Base-by-base conservation (phyloP, 2,888 invertebrate genomes). In the Lordiphosa fenestrarum region DNA sequence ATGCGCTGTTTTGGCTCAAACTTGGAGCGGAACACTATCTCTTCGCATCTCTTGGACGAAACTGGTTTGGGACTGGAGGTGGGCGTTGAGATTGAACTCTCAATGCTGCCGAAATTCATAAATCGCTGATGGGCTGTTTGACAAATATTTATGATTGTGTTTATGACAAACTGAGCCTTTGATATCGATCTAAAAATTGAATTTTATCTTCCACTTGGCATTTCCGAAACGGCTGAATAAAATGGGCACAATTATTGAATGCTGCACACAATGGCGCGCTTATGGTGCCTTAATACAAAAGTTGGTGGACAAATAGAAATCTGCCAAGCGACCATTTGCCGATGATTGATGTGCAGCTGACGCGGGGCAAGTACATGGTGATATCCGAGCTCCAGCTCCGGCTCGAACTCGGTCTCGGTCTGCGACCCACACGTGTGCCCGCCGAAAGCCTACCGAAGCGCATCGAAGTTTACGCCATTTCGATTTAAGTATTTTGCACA, bases 101-200 rank as follows among this genome's bases (percentile, higher is more conserved):
- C 39, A 39, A 39, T 39, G 15, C 37, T 15, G 61, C 58, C 59
- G 33, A 69, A 58, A 61, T 66, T 40, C 42, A 51, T 46, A 66
- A 65, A 54, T 67, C 54, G 54, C 47, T 66, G 52, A 62, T 63
- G 53, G 53, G 57, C 53, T 53, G 55, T 52, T 64, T 46, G 30
- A 19, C 42, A 42, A 42, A 42, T 42, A 49, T 69, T 19, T 67
- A 68, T 66, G 71, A 71, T 65, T 30, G 10, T 30, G 30, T 30
- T 63, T 66, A 68, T 69, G 71, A 71, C 69, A 66, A 55, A 69
- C 47, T 61, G 52, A 25, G 66, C 53, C 50, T 61, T 71, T 56
- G 57, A 55, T 60, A 72, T 67, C 60, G 51, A 19, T 19, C 30
- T 25, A 15, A 55, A 54, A 65, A 68, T 56, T 66, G 60, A 54